Percentiles rank a stretch among this genome's conserved stretches.
Conservation (phyloP, 2,797 vertebrate genomes). For the Chaenodraco wilsoni region DNA sequence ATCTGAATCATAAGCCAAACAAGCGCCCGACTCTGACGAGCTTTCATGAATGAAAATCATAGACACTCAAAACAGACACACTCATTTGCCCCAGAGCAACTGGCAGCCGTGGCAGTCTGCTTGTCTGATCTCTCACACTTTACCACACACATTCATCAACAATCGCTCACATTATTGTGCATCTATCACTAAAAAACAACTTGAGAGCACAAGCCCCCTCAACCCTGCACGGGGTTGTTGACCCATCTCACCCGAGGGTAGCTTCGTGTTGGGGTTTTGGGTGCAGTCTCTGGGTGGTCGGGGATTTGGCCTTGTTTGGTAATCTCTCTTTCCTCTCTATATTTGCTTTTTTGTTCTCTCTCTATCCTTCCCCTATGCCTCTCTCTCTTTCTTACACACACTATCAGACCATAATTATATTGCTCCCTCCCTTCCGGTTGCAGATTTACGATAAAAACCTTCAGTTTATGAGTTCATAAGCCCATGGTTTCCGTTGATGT, state of each 20-base stretch:
- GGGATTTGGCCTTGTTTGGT: slow-evolving; percentile 78
- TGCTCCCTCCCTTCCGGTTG: slow-evolving; percentile 30
- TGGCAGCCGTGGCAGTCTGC: slow-evolving; percentile 64
- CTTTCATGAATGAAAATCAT: slow-evolving; percentile 73
- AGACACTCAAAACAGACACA: slow-evolving; percentile 59
- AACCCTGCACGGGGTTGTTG: slow-evolving; percentile 23
- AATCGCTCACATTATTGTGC: slow-evolving; percentile 47
- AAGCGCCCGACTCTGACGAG: slow-evolving; percentile 52
- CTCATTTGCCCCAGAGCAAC: slow-evolving; percentile 66
- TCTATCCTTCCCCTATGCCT: slow-evolving; percentile 30
- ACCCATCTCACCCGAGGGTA: slow-evolving; percentile 43
- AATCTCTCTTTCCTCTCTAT: slow-evolving; percentile 68
- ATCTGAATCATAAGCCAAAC: slow-evolving; percentile 74
- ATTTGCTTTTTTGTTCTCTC: slow-evolving; percentile 38
- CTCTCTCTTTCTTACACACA: slow-evolving; percentile 27
- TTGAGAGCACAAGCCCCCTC: slow-evolving; percentile 15
- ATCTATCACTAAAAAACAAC: slow-evolving; percentile 50
- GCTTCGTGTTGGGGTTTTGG: slow-evolving; percentile 53
- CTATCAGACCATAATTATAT: slow-evolving; percentile 50
- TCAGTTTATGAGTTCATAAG: slow-evolving; percentile 21
- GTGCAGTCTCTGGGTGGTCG: slow-evolving; percentile 73
- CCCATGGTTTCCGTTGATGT: slow-evolving; percentile 4
- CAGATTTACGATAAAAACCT: slow-evolving; percentile 32
- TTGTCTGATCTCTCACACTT: slow-evolving; percentile 64
- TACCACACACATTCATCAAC: slow-evolving; percentile 69